Percentiles rank a stretch among this genome's conserved stretches.
Conservation (phyloP, 2,888 invertebrate species). For the Halictus ligatus region DNA sequence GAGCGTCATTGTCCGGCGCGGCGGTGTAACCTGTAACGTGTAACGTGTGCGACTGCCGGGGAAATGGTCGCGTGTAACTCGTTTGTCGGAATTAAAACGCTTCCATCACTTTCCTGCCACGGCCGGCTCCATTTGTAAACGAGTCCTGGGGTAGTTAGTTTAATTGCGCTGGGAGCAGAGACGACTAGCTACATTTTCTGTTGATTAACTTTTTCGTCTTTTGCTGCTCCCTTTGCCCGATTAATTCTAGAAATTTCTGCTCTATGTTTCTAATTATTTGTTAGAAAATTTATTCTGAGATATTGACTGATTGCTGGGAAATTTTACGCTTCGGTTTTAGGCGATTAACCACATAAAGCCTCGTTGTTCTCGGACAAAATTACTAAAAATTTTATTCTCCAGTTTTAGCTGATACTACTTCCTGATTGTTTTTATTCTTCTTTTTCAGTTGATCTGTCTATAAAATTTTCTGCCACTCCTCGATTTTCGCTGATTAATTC, state of each 20-base stretch:
- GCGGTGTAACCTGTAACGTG: slow-evolving; percentile 5
- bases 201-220: neutral
- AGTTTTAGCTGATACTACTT: too few species aligned
- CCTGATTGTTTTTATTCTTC: too few species aligned
- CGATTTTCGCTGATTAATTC: too few species aligned
- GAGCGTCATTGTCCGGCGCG: slow-evolving; percentile 27
- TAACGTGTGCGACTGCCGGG: neutral
- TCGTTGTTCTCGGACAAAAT: too few species aligned
- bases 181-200: neutral
- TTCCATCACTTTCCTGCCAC: neutral
- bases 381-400: too few species aligned
- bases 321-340: too few species aligned
- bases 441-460: too few species aligned
- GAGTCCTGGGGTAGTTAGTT: neutral
- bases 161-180: neutral
- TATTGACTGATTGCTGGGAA: too few species aligned
- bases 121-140: neutral
- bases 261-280: neutral
- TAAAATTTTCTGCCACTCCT: too few species aligned
- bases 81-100: slow-evolving; percentile 16
- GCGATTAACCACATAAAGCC: too few species aligned
- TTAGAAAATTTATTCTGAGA: neutral
- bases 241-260: neutral
- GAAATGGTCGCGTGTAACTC: slow-evolving; percentile 16
- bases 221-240: neutral